These are phyloP conservation scores for Parapsyche elsis DNA, from an alignment of 1,140 invertebrate genomes.

Conservation along the genomic window DNA sequence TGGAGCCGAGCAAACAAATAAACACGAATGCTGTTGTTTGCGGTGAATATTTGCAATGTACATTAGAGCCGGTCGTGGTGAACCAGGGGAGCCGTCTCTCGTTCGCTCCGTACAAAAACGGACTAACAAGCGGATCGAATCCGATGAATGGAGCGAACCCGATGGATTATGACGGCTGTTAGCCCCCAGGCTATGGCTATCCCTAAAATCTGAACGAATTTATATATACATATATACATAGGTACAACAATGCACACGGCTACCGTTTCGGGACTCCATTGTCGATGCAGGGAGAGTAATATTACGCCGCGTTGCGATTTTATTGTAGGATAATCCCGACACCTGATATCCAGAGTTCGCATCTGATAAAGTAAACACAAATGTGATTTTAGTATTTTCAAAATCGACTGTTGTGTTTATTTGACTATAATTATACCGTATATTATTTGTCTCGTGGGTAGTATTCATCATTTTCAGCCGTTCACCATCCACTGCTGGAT, in stretches of 20 bases:
- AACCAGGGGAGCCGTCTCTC: background rate
- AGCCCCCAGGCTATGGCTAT: background rate
- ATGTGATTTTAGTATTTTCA: background rate
- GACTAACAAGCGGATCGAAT: conserved; percentile 6
- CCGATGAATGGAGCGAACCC: background rate
- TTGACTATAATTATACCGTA: no score
- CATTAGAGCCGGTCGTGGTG: background rate
- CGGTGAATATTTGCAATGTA: background rate
- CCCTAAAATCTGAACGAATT: no score
- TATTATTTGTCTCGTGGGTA: no score
- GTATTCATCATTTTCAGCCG: no score
- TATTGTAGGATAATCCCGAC: no score
- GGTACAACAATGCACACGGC: no score
- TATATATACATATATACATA: no score
- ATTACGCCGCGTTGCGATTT: no score
- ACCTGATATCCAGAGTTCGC: background rate
- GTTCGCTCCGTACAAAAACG: background rate
- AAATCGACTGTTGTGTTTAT: no score
- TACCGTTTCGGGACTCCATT: no score
- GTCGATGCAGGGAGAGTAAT: no score
- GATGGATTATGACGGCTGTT: conserved; percentile 7
- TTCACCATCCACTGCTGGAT: no score
- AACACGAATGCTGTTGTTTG: background rate
- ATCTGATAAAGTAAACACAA: background rate
- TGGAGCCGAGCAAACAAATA: background rate